Evolutionary conservation across 1,140 invertebrate species (phyloP), one percentile per base, ranked within the genome.

Genomic region (Ostrea edulis): DNA sequence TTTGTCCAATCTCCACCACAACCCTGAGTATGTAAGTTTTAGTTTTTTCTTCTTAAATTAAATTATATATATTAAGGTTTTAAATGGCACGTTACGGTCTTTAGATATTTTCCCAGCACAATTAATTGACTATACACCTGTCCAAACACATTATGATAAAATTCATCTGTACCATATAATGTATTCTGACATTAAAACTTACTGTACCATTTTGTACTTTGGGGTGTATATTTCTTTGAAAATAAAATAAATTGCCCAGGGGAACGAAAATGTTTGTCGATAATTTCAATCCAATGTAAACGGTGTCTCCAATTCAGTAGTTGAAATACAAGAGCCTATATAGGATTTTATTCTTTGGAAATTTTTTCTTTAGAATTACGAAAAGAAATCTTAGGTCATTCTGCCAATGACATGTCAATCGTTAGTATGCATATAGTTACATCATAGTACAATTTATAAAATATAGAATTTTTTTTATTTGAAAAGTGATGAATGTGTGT

Each of bases 61-160:
- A 25, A 77, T 44, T 44, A 35, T 35, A 22, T 11, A 35, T 20
- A 77, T 77, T 35, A 35, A 77, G 25, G 22, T 22, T 29, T 35
- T 77, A 77, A 77, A 35, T 77, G 35, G 8, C 25, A 29, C 68
- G 29, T 77, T 77, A 29, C 25, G 22, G 25, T 35, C 22, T 77
- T 77, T 29, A 29, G 5, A 25, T 77, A 77, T 77, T 77, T 77
- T 44, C 25, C 9, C 14, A 77, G 68, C 25, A 25, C 29, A 25
- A 77, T 77, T 29, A 77, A 77, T 77, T 29, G 68, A 77, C 25
- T 77, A 35, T 14, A 35, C 68, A 77, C 68, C 68, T 77, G 68
- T 29, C 25, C 29, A 77, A 77, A 77, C 68, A 77, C 25, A 29
- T 77, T 77, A 77, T 22, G 25, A 77, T 77, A 77, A 77, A 25